Percentiles rank a stretch among this genome's conserved stretches.
Conservation (phyloP, 2,888 invertebrate species). For the Hypolimnas misippus region DNA sequence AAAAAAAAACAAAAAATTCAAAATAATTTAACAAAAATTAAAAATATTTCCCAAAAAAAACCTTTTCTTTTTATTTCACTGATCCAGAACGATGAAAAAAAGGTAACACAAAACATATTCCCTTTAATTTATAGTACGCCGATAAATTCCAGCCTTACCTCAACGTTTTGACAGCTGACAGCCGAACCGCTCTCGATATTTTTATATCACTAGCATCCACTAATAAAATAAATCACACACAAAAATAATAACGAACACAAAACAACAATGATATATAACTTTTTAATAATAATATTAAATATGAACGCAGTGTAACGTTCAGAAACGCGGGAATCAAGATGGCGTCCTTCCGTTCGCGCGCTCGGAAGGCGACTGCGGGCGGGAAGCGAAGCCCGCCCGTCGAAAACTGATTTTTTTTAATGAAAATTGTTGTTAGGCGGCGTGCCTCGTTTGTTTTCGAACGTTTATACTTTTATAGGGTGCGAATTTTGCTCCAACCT, state of each 20-base stretch:
- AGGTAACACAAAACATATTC: constrained; percentile 27
- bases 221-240: constrained; percentile 51
- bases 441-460: constrained; percentile 48
- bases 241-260: constrained; percentile 27
- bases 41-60: too few species aligned
- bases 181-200: constrained; percentile 51
- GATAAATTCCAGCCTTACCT: constrained; percentile 63
- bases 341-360: constrained; percentile 54
- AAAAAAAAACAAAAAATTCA: background rate
- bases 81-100: constrained; percentile 7
- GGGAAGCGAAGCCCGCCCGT: constrained; percentile 57
- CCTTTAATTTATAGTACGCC: constrained; percentile 43
- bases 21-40: background rate
- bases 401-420: constrained; percentile 49
- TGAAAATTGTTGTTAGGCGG: constrained; percentile 45
- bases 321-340: constrained; percentile 42
- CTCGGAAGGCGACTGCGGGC: constrained; percentile 51
- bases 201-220: constrained; percentile 59
- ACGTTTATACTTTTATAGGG: constrained; percentile 46
- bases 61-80: background rate
- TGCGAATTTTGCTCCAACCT: constrained; percentile 43
- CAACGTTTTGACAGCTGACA: constrained; percentile 72
- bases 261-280: constrained; percentile 10
- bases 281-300: too few species aligned
- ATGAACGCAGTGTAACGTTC: too few species aligned